A percentile compares a stretch with the other conserved stretches of the same genome.
Evolutionary conservation across 2,888 invertebrate genomes (phyloP).

Genomic region (Deilephila porcellus): DNA sequence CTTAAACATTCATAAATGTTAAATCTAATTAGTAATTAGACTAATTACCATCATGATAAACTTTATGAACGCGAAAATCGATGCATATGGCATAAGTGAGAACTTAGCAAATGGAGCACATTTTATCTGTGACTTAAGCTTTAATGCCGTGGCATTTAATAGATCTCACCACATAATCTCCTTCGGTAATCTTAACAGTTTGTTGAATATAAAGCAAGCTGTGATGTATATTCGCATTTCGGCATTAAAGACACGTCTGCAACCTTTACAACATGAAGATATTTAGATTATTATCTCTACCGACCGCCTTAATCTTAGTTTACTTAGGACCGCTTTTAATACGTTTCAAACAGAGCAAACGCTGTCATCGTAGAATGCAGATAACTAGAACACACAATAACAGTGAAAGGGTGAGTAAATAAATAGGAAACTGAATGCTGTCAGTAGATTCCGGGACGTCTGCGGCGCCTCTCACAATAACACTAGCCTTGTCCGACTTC

Average conservation of each 20-base stretch:
- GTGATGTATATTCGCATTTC: background rate
- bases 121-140: slow-evolving; percentile 4
- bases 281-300: slow-evolving; percentile 1
- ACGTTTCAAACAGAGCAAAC: background rate
- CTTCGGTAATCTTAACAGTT: slow-evolving; percentile 9
- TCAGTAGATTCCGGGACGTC: slow-evolving; percentile 63
- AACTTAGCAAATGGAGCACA: background rate
- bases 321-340: slow-evolving; percentile 1
- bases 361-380: slow-evolving; percentile 19
- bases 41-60: background rate
- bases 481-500: slow-evolving; percentile 68
- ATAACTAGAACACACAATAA: slow-evolving; percentile 26
- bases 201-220: slow-evolving; percentile 8
- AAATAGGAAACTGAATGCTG: slow-evolving; percentile 46
- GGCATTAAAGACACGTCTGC: background rate
- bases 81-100: background rate
- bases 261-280: background rate
- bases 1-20: background rate
- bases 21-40: background rate
- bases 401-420: slow-evolving; percentile 34
- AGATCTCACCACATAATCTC: background rate
- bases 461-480: slow-evolving; percentile 47
- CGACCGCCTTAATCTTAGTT: background rate
- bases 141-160: background rate
- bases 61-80: background rate